Base-by-base conservation (phyloP, 2,113 vertebrate species). In the Salvator merianae region DNA sequence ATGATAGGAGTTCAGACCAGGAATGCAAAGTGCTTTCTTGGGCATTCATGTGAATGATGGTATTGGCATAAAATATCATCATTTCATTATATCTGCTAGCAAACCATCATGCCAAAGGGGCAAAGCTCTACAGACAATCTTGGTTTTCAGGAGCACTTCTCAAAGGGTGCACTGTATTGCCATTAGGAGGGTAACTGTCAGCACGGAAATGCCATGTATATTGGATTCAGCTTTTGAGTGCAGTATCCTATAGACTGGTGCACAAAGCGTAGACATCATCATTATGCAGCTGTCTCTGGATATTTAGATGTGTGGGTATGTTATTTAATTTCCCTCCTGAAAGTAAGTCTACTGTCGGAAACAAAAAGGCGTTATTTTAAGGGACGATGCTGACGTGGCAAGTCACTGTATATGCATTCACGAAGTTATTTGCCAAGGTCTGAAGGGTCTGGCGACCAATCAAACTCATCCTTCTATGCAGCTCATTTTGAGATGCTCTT, bases 401-500 rank as follows among this genome's bases (percentile, higher is more conserved):
- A 88, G 85, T 81, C 43, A 59, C 28, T 82, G 66, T 14, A 75
- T 22, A 47, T 32, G 72, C 77, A n/a, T 84, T 79, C 82, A 68
- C 81, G 79, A 85, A 72, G 77, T 77, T 86, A 87, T 90, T 69
- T 82, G 81, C 78, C 84, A 55, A 53, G 79, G 81, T 90, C 85
- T 84, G 83, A 90, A 91, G 87, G 32, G 3, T 88, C 47, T 83
- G 62, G 82, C 85, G 66, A 84, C 88, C 78, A 85, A 88, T 84
- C 78, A 83, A 75, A 88, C 88, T 87, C 87, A 82, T 87, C 34
- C 7, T 88, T 88, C 85, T 87, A 86, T 79, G 82, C 88, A 88
- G 82, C 86, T 80, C 18, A 4, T 93, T 92, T 90, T 90, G 84
- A 84, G 77, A 89, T 85, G 84, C 89, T 93, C 78, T 87, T 84